phyloP scores from a whole-genome alignment of 1,140 invertebrate species.

The Notospermus geniculatus region DNA sequence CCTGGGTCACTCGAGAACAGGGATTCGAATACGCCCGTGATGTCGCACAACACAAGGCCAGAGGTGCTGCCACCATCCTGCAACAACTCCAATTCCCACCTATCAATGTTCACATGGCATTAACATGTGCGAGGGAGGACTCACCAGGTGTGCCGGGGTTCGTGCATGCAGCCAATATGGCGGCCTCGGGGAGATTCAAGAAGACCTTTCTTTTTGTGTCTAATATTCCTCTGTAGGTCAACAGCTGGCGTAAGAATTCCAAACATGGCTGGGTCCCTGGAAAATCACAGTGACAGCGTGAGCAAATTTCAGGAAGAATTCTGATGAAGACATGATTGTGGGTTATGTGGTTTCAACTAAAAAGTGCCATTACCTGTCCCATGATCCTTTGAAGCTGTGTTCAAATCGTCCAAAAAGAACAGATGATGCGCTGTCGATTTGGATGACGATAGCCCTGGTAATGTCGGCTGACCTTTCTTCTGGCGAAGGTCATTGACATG shows the following conservation, averaged over 20 bases:
- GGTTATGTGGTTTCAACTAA: no score
- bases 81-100: no score
- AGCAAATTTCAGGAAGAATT: no score
- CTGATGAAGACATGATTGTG: no score
- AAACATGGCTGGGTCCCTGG: conserved; percentile 49
- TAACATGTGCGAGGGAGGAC: no score
- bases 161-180: conserved; percentile 43
- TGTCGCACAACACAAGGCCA: no score
- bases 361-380: conserved; percentile 28
- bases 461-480: conserved; percentile 15
- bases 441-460: no score
- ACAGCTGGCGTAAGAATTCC: conserved; percentile 60
- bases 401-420: conserved; percentile 54
- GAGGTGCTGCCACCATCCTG: no score
- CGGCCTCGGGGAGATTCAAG: conserved; percentile 35
- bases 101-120: no score
- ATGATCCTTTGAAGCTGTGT: conserved; percentile 32
- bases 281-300: conserved; percentile 17
- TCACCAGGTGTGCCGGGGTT: conserved; percentile 42
- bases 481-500: conserved; percentile 43
- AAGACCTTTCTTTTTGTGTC: conserved; percentile 42
- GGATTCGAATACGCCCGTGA: no score
- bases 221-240: conserved; percentile 36
- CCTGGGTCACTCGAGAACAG: no score
- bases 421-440: conserved; percentile 27